These are phyloP conservation scores for Ischnura elegans DNA, from an alignment of 2,888 invertebrate genomes.

Conservation along the genomic window DNA sequence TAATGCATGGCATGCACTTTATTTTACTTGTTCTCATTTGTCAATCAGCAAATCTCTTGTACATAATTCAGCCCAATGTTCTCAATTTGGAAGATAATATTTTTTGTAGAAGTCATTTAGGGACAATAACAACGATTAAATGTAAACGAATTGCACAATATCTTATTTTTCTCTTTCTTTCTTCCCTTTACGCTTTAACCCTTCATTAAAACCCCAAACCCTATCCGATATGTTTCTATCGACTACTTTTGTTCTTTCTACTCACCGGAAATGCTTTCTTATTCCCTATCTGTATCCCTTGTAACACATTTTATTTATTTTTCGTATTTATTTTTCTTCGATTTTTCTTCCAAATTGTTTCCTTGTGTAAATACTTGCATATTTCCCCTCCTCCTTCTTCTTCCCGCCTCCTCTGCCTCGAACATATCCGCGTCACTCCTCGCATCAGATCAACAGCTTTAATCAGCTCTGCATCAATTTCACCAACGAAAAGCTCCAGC, in stretches of 20 bases:
- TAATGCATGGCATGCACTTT: too few relatives aligned
- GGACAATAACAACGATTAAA: not conserved
- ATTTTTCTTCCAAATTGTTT: not conserved
- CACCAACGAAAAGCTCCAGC: conserved; percentile 93
- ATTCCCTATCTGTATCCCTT: conserved; percentile 54
- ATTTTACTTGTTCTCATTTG: too few relatives aligned
- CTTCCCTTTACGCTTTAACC: conserved; percentile 53
- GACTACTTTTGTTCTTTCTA: not conserved
- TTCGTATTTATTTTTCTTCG: not conserved
- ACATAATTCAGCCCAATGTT: not conserved
- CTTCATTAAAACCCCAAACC: not conserved
- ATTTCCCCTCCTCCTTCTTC: not conserved
- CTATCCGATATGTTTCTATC: not conserved
- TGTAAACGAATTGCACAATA: conserved; percentile 49
- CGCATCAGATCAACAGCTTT: conserved; percentile 89
- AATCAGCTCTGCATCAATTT: conserved; percentile 97
- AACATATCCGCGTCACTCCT: conserved; percentile 58
- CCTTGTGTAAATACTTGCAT: not conserved
- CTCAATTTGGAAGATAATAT: too few relatives aligned
- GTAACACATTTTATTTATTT: conserved; percentile 70
- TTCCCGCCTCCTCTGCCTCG: not conserved
- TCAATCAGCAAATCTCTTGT: too few relatives aligned
- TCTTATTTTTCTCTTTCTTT: conserved; percentile 66
- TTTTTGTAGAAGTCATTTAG: too few relatives aligned
- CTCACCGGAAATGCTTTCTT: conserved; percentile 55